Evolutionary conservation across 1,140 invertebrate genomes (phyloP), one percentile per base, ranked within the genome.

Genomic region (Listronotus bonariensis): DNA sequence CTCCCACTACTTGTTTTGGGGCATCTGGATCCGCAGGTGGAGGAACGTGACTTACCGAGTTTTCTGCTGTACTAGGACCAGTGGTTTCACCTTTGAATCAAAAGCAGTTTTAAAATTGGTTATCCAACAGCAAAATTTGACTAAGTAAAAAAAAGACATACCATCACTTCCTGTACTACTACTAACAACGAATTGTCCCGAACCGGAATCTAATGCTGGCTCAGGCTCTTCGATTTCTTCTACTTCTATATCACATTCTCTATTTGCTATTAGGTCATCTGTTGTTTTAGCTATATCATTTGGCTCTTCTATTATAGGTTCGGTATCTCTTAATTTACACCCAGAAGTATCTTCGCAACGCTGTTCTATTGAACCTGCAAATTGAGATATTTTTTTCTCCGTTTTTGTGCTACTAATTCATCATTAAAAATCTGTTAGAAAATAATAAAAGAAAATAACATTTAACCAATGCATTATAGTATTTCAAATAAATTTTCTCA

Each of bases 1-100:
- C 88, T 36, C 87, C 89, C 6, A 89, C 85, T 3, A 88, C 82
- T 63, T 88, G 85, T 57, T 87, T 87, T 12, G 86, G 87, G 11
- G 85, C 83, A 15, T 72, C 69, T 10, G 76, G 76, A 1, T 73
- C 63, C 0, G 53, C 68, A 62, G 69, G 71, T 65, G 71, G 48
- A 64, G 76, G 71, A 20, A 71, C 54, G 68, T 74, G 75, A 73
- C 64, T 82, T 46, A 85, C 80, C 0, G 85, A 86, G 75, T 86
- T 86, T 36, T 86, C 85, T 0, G 82, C 84, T 12, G 85, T 86
- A 65, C 84, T 85, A 4, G 84, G 84, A 1, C 85, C 84, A 10
- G 85, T 85, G 18, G 81, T 83, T 40, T 85, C 84, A 0, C 82
- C 84, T 51, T 48, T 5, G 41, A 58, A 46, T n/a, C n/a, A n/a